Base-by-base conservation (phyloP, 2,888 invertebrate species). In the Aporophyla nigra region DNA sequence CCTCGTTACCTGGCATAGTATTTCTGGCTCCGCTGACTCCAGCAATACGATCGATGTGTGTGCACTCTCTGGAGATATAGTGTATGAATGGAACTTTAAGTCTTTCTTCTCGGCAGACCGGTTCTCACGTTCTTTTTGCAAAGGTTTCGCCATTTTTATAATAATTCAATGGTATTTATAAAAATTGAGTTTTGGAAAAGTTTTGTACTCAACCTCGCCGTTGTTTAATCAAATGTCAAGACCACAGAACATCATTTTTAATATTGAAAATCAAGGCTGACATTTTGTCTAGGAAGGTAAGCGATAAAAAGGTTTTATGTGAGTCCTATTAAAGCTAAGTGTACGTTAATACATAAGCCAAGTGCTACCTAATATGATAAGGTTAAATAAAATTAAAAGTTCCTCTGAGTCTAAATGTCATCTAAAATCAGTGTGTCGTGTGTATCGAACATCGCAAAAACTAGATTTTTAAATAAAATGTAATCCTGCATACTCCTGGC, bases 51-150 rank as follows among this genome's bases (percentile, higher is more conserved):
- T 94, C 0, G 96, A 93, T 49, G 96, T 96, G 58, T 95, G 93
- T 1, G 96, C 96, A 79, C 92, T 96, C 76, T 96, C 96, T 1
- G 96, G 95, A 2, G 95, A 95, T 72, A 96, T 95, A 3, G 89
- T 93, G 82, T 92, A 96, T 0, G 95, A 88, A 73, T 96, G 96
- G 78, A 96, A 96, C 0, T 91, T 92, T n/a, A 93, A 83, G 80
- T 96, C 96, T 66, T 92, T 96, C 79, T 96, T 96, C 24, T 95
- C 96, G 0, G 95, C 96, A 1, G 96, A 95, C 33, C 96, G 91
- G 73, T 96, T 96, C 54, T 96, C 96, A 58, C 96, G 87, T 6
- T 94, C 95, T 74, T 96, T 96, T 90, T 95, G 95, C 53, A 96
- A 85, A 33, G 96, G 96, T 79, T 96, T 96, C 10, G 95, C 92